Evolutionary conservation across 2,888 invertebrate species (phyloP).

Genomic region (Drosophila differens): DNA sequence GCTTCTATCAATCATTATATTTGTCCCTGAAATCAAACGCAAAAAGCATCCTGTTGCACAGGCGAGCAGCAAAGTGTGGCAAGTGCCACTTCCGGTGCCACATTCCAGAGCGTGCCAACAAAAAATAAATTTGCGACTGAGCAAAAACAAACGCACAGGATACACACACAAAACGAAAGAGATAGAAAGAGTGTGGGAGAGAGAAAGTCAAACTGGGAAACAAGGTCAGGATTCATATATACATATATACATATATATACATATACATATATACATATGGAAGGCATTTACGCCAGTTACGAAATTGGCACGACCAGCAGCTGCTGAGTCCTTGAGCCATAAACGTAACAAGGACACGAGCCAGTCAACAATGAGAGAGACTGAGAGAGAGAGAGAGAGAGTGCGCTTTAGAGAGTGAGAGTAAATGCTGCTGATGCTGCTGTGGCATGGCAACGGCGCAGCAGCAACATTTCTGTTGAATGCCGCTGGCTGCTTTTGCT

Average conservation of each 20-base stretch:
- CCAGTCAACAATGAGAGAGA: conserved; percentile 12
- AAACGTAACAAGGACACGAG: conserved; percentile 50
- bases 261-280: not conserved
- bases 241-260: not conserved
- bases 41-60: conserved; percentile 82
- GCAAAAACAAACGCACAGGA: conserved; percentile 28
- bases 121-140: conserved; percentile 24
- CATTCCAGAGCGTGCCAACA: conserved; percentile 55
- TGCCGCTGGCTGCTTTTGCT: conserved; percentile 44
- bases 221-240: conserved; percentile 57
- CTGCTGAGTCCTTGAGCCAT: conserved; percentile 63
- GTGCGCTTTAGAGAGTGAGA: conserved; percentile 3
- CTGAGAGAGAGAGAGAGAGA: conserved; percentile 6
- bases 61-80: conserved; percentile 70
- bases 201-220: conserved; percentile 31
- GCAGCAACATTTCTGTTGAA: conserved; percentile 4
- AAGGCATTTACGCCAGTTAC: conserved; percentile 19
- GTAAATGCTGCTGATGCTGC: conserved; percentile 28
- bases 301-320: conserved; percentile 44
- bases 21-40: conserved; percentile 85
- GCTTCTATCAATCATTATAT: conserved; percentile 78
- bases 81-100: conserved; percentile 56
- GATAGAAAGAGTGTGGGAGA: conserved; percentile 5
- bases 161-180: conserved; percentile 8
- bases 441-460: conserved; percentile 45